Conservation (phyloP, 1,140 invertebrate genomes). For the Coelopa frigida region DNA sequence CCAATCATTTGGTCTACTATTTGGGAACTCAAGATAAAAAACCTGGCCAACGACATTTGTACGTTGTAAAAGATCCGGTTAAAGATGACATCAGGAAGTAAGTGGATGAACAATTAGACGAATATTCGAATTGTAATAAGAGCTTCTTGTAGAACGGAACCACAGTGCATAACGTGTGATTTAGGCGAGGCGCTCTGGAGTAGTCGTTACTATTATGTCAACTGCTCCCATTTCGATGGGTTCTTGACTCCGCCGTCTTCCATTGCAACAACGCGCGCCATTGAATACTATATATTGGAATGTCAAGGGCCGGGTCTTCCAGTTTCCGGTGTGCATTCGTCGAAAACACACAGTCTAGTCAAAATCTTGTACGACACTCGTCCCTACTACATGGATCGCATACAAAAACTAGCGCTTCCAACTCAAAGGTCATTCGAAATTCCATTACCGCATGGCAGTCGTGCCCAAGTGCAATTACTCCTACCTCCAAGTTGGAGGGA, state of each 20-base stretch:
- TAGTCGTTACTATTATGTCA: constrained; percentile 64
- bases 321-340: constrained; percentile 62
- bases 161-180: constrained; percentile 74
- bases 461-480: constrained; percentile 70
- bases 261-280: constrained; percentile 46
- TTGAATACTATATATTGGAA: constrained; percentile 66
- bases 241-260: constrained; percentile 52
- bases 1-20: constrained; percentile 76
- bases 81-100: constrained; percentile 60
- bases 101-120: constrained; percentile 1
- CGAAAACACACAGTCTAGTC: constrained; percentile 61
- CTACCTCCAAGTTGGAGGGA: constrained; percentile 75
- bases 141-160: constrained; percentile 49
- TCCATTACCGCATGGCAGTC: constrained; percentile 65
- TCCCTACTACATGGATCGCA: constrained; percentile 54
- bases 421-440: constrained; percentile 69
- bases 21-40: constrained; percentile 69
- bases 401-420: constrained; percentile 66
- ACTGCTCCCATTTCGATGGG: constrained; percentile 73
- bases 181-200: constrained; percentile 61
- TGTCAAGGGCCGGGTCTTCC: constrained; percentile 73
- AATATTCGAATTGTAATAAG: constrained; percentile 1
- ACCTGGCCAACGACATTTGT: constrained; percentile 80
- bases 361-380: constrained; percentile 69
- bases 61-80: constrained; percentile 64